Base-by-base conservation (phyloP, 2,113 vertebrate species). In the Seriola rivoliana region DNA sequence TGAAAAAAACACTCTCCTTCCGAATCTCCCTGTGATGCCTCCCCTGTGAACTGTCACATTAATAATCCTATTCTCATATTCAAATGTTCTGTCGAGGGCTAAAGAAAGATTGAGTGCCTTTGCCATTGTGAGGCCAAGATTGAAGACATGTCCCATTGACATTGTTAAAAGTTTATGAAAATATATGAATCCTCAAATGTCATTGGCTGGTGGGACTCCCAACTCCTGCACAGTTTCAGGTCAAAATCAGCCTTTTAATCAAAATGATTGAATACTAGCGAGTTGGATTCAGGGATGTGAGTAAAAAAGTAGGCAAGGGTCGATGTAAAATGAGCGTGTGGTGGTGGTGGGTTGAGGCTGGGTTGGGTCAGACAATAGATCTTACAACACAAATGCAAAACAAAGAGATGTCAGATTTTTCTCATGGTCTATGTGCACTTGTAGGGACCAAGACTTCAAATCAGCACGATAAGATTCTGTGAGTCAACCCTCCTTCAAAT, bases 161-260 rank as follows among this genome's bases (percentile, higher is more conserved):
- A 98, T 97, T 95, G 94, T 97, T 97, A 96, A 97, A 97, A 97
- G 96, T 97, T 97, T 97, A 97, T 97, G 96, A 97, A 97, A 97
- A 97, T 97, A 97, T 97, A 97, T 96, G 97, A 97, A 97, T 96
- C 95, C 93, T 97, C 95, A 97, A 94, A 94, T 92, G 90, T 97
- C 97, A 97, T 96, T 97, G 97, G 97, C 95, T 97, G 95, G 92
- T 95, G 62, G 85, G 90, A 95, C 96, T 96, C 91, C 82, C 94
- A 96, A 97, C 96, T 97, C 95, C 96, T 64, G 95, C 95, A 93
- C 95, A 96, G 95, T 97, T 97, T 96, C 96, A 95, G 96, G 95
- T 97, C 96, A 96, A 88, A 98, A 99, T 97, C 96, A 96, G 95
- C 97, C 96, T 98, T 98, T 98, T 98, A 98, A 99, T 99, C 97